phyloP scores from a whole-genome alignment of 2,113 vertebrate genomes.

The Emydocephalus ijimae region DNA sequence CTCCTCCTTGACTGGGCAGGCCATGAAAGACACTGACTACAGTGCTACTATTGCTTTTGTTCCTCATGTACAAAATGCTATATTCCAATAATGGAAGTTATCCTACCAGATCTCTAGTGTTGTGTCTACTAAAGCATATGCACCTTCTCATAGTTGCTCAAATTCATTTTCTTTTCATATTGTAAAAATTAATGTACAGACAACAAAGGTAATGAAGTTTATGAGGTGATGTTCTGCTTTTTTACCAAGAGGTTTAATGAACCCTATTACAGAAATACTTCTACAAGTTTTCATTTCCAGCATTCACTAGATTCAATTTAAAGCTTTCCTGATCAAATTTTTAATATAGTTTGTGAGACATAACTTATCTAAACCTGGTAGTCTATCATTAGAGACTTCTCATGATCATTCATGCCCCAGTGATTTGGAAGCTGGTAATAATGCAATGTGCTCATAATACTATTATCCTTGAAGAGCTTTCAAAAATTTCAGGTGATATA shows the following conservation, averaged over 20 bases:
- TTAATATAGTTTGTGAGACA: not conserved
- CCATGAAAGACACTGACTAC: not conserved
- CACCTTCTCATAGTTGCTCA: not conserved
- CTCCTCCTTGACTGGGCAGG: not conserved
- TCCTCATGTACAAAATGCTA: not conserved
- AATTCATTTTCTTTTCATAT: not conserved
- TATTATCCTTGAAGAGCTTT: not conserved
- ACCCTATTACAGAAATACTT: not conserved
- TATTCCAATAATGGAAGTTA: not conserved
- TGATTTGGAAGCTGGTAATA: not conserved
- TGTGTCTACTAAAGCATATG: not conserved
- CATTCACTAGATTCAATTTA: not conserved
- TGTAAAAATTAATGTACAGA: not conserved
- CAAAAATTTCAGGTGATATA: not conserved
- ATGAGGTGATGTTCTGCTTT: too few species aligned
- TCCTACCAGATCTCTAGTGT: not conserved
- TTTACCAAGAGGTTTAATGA: too few species aligned
- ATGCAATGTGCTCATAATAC: not conserved
- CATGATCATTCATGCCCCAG: not conserved
- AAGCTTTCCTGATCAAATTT: not conserved
- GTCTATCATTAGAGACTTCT: not conserved
- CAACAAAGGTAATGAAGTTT: too few species aligned
- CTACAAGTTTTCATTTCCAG: not conserved
- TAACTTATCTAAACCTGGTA: not conserved
- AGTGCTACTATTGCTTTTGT: not conserved